Evolutionary conservation across 2,888 invertebrate species (phyloP).

Genomic region (Deilephila porcellus): DNA sequence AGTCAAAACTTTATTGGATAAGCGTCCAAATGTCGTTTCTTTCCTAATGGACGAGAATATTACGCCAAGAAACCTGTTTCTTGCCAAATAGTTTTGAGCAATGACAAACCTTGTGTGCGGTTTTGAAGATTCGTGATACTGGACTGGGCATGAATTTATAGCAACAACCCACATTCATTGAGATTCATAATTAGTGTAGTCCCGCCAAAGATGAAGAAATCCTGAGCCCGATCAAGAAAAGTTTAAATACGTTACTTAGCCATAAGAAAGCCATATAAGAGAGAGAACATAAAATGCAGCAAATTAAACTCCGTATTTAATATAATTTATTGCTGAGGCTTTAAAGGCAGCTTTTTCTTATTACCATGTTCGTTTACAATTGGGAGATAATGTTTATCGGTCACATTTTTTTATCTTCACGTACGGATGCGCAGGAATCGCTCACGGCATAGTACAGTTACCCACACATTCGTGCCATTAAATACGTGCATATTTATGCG

Average conservation of each 20-base stretch:
- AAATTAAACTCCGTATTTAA: too few species aligned
- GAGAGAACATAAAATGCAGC: too few species aligned
- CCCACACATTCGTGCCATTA: slow-evolving; percentile 74
- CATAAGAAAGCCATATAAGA: too few species aligned
- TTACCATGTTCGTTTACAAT: slow-evolving; percentile 19
- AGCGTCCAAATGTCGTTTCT: background rate
- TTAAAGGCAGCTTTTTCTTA: slow-evolving; percentile 9
- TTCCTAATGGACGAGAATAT: background rate
- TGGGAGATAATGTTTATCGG: slow-evolving; percentile 47
- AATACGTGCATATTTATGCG: slow-evolving; percentile 81
- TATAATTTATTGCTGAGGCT: background rate
- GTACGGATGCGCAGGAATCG: slow-evolving; percentile 59
- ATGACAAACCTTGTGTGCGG: slow-evolving; percentile 1
- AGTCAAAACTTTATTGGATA: too few species aligned
- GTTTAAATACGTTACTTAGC: too few species aligned
- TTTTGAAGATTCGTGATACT: background rate
- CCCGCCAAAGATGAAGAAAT: too few species aligned
- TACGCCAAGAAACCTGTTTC: background rate
- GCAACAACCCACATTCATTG: too few species aligned
- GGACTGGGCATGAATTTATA: background rate
- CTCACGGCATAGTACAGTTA: slow-evolving; percentile 78
- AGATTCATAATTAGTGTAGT: too few species aligned
- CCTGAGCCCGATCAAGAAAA: too few species aligned
- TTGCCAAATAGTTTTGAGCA: background rate
- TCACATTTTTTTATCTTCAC: slow-evolving; percentile 58